Base-by-base conservation (phyloP, 2,113 vertebrate genomes). In the Carassius auratus region DNA sequence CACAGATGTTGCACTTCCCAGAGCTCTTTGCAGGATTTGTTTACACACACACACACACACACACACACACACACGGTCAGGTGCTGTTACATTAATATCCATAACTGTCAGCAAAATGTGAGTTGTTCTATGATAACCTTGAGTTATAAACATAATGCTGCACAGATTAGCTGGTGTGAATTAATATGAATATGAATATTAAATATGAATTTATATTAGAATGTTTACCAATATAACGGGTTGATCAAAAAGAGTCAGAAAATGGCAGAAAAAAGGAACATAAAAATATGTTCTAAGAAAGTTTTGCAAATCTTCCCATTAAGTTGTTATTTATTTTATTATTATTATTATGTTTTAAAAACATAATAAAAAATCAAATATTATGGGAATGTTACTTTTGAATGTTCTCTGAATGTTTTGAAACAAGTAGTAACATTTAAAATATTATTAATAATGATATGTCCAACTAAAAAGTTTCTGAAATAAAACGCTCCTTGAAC, bases 1-100 rank as follows among this genome's bases (percentile, higher is more conserved):
- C 61, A 52, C 77, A 80, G 80, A 88, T 89, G 79, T 66, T 85
- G n/a, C 19, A 8, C 64, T 83, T 87, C 76, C 45, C 77, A 69
- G 52, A n/a, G 38, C 73, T 13, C 9, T 38, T 17, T 75, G 21
- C 5, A n/a, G 48, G 30, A 26, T 74, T 74, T 69, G 52, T 42
- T 42, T 6, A 38, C 5, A 0, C 50, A 23, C 64, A 69, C 19
- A n/a, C 23, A 30, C 4, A 69, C 19, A n/a, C 4, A 0, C 50
- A 23, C 59, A 57, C 36, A 19, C 13, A 68, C 64, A 69, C 19
- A n/a, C 23, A 30, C 4, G 74, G 7, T 26, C 48, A 74, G 19
- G 38, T 23, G 36, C 17, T 42, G 4, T 52, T 30, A 17, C 45
- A 52, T 76, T 3, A 76, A 45, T 45, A 52, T 30, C 66, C 15